Conservation (phyloP, 2,888 invertebrate species). For the Buathra laborator region DNA sequence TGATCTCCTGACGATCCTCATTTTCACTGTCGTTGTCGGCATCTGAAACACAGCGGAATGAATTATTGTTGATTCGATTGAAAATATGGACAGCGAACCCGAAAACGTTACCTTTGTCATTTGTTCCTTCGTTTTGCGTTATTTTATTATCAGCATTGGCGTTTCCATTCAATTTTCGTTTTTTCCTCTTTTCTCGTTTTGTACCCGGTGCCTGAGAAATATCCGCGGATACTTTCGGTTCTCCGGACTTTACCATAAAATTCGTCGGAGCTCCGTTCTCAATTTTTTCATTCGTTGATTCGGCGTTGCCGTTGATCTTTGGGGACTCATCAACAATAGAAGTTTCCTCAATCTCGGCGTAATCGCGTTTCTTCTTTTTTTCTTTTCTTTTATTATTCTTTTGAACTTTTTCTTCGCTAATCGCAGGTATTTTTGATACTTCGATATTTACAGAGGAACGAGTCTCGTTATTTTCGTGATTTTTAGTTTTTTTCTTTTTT, state of each 20-base stretch:
- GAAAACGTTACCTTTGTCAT: neutral
- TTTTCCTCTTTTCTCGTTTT: conserved; percentile 10
- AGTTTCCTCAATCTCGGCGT: conserved; percentile 16
- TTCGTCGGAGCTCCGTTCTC: conserved; percentile 24
- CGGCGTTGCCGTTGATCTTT: conserved; percentile 4
- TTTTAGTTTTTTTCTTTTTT: conserved; percentile 53
- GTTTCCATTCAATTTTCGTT: neutral
- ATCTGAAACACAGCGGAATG: conserved; percentile 9
- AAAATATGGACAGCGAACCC: neutral
- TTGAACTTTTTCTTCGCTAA: conserved; percentile 19
- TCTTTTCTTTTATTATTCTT: conserved; percentile 44
- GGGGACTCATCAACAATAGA: conserved; percentile 6
- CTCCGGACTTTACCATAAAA: neutral
- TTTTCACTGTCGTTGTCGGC: conserved; percentile 7
- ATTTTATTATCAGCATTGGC: neutral
- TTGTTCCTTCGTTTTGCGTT: neutral
- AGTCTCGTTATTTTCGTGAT: neutral
- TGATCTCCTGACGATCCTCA: neutral
- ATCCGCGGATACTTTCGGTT: neutral
- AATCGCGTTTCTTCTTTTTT: conserved; percentile 56
- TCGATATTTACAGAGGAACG: neutral
- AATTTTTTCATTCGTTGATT: neutral
- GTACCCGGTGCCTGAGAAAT: neutral
- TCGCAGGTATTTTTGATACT: neutral
- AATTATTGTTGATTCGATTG: neutral